Percentiles rank a stretch among this genome's conserved stretches.
Conservation (phyloP, 92 coral and sea anemone genomes). For the Phenganax stokvisi region DNA sequence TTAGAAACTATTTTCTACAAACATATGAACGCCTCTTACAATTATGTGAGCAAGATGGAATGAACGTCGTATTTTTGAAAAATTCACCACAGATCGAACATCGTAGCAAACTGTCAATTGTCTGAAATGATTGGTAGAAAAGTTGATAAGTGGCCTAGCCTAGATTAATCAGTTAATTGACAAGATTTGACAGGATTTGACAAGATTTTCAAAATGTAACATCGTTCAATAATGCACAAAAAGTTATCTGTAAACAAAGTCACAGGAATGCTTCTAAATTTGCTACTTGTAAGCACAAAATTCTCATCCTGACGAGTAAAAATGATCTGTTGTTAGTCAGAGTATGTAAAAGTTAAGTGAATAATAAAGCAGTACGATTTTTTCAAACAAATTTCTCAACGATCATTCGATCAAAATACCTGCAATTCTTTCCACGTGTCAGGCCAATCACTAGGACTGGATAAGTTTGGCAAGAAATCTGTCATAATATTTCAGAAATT, state of each 20-base stretch:
- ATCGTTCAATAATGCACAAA: too few species aligned
- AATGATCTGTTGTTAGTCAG: too few species aligned
- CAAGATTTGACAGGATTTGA: neutral
- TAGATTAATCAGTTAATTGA: neutral
- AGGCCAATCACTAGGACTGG: constrained; percentile 89
- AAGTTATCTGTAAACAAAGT: too few species aligned
- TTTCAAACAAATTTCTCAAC: neutral
- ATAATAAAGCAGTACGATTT: too few species aligned
- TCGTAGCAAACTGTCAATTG: constrained; percentile 76
- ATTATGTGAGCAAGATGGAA: constrained; percentile 82
- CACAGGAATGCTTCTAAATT: too few species aligned
- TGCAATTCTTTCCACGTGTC: constrained; percentile 67
- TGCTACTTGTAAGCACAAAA: too few species aligned
- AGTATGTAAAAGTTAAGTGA: neutral
- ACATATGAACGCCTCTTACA: constrained; percentile 44
- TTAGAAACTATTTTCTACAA: neutral
- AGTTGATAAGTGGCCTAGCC: neutral
- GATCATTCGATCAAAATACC: constrained; percentile 42
- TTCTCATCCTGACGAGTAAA: too few species aligned
- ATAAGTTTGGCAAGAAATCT: neutral
- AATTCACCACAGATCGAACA: constrained; percentile 89
- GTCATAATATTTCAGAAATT: neutral
- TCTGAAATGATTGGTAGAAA: constrained; percentile 36
- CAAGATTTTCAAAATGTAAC: neutral
- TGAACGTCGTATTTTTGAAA: constrained; percentile 67